Evolutionary conservation across 2,113 vertebrate genomes (phyloP).

Genomic region (Lepus timidus): DNA sequence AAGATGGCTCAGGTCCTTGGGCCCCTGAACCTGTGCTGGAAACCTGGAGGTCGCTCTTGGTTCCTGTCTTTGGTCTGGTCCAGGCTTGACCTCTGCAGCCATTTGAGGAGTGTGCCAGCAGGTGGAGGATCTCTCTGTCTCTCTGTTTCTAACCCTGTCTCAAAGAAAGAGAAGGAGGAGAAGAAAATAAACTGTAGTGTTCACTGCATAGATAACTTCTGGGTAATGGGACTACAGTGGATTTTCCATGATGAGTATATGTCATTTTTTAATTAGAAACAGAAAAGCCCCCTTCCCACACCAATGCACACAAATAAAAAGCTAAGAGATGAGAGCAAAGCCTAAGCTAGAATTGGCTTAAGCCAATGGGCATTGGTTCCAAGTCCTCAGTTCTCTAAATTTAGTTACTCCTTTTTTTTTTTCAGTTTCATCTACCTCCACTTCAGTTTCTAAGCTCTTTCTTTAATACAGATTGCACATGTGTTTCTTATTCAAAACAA

Average conservation of each 20-base stretch:
- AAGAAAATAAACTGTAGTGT: not conserved
- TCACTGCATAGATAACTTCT: not conserved
- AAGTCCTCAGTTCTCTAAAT: not conserved
- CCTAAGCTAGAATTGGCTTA: not conserved
- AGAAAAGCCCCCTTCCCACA: not conserved
- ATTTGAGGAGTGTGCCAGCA: too few relatives aligned
- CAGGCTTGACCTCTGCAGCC: too few relatives aligned
- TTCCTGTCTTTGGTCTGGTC: too few relatives aligned
- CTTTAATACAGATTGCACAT: not conserved
- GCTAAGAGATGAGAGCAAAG: not conserved
- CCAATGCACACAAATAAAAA: not conserved
- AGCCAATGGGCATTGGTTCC: not conserved
- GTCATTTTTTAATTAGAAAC: conserved; percentile 1
- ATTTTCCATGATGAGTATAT: not conserved
- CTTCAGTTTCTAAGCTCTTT: conserved; percentile 27
- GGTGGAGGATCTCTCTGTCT: too few relatives aligned
- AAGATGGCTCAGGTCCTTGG: too few relatives aligned
- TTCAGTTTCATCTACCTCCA: not conserved
- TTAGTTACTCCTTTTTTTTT: not conserved
- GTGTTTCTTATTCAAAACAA: conserved; percentile 26
- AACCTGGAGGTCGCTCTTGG: too few relatives aligned
- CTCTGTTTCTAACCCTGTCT: too few relatives aligned
- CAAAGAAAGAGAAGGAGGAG: too few relatives aligned
- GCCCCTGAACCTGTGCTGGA: too few relatives aligned
- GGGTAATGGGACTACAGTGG: not conserved